phyloP scores from a whole-genome alignment of 2,113 vertebrate species.

The Lamprotornis superbus region DNA sequence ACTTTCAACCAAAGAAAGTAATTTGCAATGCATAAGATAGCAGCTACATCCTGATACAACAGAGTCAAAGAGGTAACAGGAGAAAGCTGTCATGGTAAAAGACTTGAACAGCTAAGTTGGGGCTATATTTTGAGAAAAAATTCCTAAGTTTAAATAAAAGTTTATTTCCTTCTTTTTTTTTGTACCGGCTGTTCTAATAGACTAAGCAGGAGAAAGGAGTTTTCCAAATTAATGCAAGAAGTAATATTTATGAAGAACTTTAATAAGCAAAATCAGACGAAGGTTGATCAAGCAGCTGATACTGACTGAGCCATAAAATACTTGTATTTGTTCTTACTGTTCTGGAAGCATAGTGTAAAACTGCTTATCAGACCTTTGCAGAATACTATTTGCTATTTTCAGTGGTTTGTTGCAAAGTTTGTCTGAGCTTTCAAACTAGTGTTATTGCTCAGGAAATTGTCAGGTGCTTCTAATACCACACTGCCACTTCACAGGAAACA shows the following conservation, averaged over 20 bases:
- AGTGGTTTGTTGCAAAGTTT: not conserved
- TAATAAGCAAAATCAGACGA: not conserved
- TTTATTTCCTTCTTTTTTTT: not conserved
- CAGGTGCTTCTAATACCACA: conserved; percentile 29
- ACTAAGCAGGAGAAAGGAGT: not conserved
- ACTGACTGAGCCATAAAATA: not conserved
- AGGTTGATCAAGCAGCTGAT: not conserved
- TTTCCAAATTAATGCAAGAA: not conserved
- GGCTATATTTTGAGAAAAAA: not conserved
- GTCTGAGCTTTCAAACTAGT: not conserved
- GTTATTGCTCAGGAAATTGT: conserved; percentile 44
- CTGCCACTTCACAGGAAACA: conserved; percentile 56
- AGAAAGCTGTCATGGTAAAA: not conserved
- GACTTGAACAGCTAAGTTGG: not conserved
- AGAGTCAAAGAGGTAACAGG: not conserved
- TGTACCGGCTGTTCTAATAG: not conserved
- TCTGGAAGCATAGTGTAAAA: not conserved
- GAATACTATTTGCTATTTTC: not conserved
- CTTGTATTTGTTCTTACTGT: not conserved
- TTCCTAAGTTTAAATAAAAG: not conserved
- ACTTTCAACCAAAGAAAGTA: not conserved
- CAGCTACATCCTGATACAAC: not conserved
- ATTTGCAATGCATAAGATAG: not conserved
- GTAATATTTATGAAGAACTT: not conserved
- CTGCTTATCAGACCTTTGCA: not conserved